A percentile compares a stretch with the other conserved stretches of the same genome.
These are phyloP conservation scores for Pyrrhosoma nymphula DNA, from an alignment of 2,888 invertebrate species.

Conservation along the genomic window DNA sequence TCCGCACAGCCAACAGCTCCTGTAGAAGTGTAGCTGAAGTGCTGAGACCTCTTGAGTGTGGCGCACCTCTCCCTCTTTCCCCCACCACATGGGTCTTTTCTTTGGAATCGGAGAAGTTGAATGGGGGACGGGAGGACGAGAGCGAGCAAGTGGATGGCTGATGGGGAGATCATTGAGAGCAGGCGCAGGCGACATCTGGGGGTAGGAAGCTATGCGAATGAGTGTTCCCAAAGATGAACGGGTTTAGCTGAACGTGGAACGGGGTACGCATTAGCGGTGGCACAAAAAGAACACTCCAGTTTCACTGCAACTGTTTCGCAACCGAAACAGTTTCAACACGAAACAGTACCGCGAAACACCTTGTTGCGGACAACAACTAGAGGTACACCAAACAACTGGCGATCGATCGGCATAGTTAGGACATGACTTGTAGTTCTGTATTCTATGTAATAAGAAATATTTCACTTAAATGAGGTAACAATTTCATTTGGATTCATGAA, in stretches of 20 bases:
- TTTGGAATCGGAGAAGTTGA: background rate
- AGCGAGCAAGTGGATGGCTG: background rate
- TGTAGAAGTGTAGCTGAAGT: background rate
- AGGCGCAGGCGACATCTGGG: background rate
- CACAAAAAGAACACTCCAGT: too few relatives aligned
- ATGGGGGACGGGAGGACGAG: background rate
- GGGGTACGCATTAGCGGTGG: background rate
- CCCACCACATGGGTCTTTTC: background rate
- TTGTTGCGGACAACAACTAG: too few relatives aligned
- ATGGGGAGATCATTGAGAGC: background rate
- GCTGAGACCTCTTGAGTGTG: background rate
- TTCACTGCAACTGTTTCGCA: too few relatives aligned
- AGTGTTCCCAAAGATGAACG: background rate
- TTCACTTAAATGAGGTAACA: too few relatives aligned
- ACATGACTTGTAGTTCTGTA: too few relatives aligned
- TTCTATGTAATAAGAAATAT: too few relatives aligned
- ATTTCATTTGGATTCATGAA: too few relatives aligned
- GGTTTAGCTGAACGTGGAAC: background rate
- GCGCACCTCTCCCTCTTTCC: too few relatives aligned
- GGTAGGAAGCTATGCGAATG: background rate
- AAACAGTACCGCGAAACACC: too few relatives aligned
- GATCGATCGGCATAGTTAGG: too few relatives aligned
- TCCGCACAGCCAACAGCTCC: background rate
- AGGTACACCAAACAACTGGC: too few relatives aligned
- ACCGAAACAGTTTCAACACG: too few relatives aligned